Conservation (phyloP, 2,888 invertebrate genomes). For the Euzetes globulus region DNA sequence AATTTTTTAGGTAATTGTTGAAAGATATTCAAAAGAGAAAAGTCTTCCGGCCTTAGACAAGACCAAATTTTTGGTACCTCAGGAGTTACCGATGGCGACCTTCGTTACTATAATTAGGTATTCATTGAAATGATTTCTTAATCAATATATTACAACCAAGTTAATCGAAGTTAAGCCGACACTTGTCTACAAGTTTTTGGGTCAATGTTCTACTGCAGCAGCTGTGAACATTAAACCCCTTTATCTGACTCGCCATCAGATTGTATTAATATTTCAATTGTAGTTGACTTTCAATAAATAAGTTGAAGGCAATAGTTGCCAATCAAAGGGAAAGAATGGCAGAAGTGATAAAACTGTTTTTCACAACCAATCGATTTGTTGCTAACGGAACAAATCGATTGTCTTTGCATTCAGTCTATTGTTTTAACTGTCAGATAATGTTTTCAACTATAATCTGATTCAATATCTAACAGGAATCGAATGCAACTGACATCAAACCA, state of each 20-base stretch:
- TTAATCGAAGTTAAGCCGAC: too few species aligned
- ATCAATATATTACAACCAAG: too few species aligned
- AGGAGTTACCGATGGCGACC: constrained; percentile 81
- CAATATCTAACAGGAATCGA: constrained; percentile 36
- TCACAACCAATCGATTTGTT: not conserved
- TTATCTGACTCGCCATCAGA: not conserved
- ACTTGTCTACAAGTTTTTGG: not conserved
- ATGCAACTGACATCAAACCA: constrained; percentile 43
- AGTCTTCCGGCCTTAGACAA: constrained; percentile 69
- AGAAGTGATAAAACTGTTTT: not conserved
- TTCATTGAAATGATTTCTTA: not conserved
- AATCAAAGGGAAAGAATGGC: not conserved
- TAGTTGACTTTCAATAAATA: not conserved
- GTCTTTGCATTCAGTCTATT: too few species aligned
- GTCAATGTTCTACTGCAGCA: not conserved
- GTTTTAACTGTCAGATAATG: not conserved
- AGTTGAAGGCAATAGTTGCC: not conserved
- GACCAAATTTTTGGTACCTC: constrained; percentile 77
- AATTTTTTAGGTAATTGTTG: constrained; percentile 63
- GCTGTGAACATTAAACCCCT: not conserved
- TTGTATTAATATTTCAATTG: not conserved
- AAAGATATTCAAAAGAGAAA: constrained; percentile 69
- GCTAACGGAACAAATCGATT: not conserved
- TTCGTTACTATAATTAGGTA: constrained; percentile 77
- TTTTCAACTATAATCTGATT: not conserved